Evolutionary conservation across 2,888 invertebrate species (phyloP), one percentile per base, ranked within the genome.

Genomic region (Drosophila kokeensis): DNA sequence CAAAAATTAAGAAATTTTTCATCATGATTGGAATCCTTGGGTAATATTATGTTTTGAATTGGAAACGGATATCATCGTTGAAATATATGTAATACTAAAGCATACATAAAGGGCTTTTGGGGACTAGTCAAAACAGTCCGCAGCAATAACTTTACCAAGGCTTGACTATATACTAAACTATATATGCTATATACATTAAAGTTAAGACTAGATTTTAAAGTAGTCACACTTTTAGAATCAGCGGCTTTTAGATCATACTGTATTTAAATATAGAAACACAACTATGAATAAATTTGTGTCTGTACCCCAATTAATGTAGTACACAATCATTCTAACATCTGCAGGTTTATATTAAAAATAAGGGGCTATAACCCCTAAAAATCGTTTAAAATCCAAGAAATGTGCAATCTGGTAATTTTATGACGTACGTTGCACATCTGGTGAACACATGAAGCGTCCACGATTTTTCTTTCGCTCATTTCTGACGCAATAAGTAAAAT

Each of bases 391-490:
- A 55, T 61, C 27, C 32, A 40, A 48, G 49, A 69, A 61, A 62
- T 73, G 42, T 45, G 53, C 29, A 29, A 67, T 68, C 68, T 52
- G 68, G 68, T 54, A 70, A 49, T 61, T 76, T 29, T 34, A 45
- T 76, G 67, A 34, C 45, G 40, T 58, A 67, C 48, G 48, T 65
- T 59, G 52, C 66, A 79, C 79, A 79, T 79, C 77, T 79, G 79
- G 66, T 29, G 32, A 69, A 27, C 79, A 79, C 67, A 61, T 73
- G 69, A 69, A 59, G 42, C 42, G 30, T 42, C 2, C 38, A 52
- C 27, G 21, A 18, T n/a, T 21, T 57, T 65, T 42, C 29, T 45
- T 29, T 61, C 30, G 40, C 60, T 63, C 34, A 63, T 73, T 72
- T 58, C 42, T 54, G 45, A 48, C 40, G 53, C 68, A 72, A 72